These are phyloP conservation scores for Lasius platythorax DNA, from an alignment of 2,888 invertebrate genomes.

Conservation along the genomic window DNA sequence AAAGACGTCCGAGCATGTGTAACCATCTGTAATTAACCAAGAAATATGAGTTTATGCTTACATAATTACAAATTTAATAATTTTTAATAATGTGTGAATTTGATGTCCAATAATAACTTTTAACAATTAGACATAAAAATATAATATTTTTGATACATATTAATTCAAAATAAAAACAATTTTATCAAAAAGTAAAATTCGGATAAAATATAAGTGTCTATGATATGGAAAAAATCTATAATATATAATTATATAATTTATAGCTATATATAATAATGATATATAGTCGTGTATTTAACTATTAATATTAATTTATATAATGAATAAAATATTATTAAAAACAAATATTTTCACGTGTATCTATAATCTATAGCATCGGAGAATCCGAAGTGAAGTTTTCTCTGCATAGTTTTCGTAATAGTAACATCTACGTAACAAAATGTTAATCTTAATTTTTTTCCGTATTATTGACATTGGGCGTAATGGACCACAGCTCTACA, in stretches of 20 bases:
- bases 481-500: background rate
- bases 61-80: constrained; percentile 10
- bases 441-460: background rate
- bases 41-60: background rate
- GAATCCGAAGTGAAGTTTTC: background rate
- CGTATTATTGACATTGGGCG: background rate
- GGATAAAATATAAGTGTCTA: background rate
- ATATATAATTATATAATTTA: background rate
- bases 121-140: background rate
- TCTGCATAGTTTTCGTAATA: background rate
- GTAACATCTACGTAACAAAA: background rate
- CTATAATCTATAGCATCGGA: background rate
- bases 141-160: background rate
- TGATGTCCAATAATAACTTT: constrained; percentile 9
- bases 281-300: background rate
- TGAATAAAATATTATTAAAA: background rate
- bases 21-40: background rate
- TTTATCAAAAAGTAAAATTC: background rate
- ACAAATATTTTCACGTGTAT: background rate
- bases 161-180: background rate
- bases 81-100: background rate
- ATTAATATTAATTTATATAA: background rate
- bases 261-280: background rate
- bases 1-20: background rate
- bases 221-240: background rate